Percentiles rank a stretch among this genome's conserved stretches.
phyloP scores from a whole-genome alignment of 2,113 vertebrate species.

The Hippocampus abdominalis region DNA sequence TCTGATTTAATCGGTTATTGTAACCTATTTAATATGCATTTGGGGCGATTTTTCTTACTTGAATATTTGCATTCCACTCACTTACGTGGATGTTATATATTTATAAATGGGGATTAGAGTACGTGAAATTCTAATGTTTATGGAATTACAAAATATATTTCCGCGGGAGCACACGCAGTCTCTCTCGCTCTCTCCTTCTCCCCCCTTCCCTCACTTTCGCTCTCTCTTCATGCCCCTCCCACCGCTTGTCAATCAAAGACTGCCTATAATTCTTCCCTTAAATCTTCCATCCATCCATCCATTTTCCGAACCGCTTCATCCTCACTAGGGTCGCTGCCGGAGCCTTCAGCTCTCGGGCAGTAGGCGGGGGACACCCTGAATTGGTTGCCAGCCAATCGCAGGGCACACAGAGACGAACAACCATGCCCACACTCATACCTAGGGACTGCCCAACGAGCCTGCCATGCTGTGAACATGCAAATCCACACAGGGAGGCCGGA shows the following conservation, averaged over 20 bases:
- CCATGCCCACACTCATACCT: too few relatives aligned
- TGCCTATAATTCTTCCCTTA: conserved; percentile 14
- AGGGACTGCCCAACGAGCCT: too few relatives aligned
- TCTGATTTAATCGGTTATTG: conserved; percentile 14
- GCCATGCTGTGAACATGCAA: too few relatives aligned
- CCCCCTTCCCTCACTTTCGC: too few relatives aligned
- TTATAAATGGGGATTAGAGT: not conserved
- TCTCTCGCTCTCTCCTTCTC: not conserved
- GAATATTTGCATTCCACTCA: not conserved
- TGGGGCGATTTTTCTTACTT: not conserved
- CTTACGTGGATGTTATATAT: not conserved
- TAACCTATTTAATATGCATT: not conserved
- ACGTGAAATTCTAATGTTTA: not conserved
- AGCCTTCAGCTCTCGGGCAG: too few relatives aligned
- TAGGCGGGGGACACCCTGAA: too few relatives aligned
- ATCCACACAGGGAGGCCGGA: too few relatives aligned
- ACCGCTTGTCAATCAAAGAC: conserved; percentile 31
- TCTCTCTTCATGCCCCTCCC: conserved; percentile 32
- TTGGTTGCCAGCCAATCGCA: too few relatives aligned
- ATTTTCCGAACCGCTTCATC: too few relatives aligned
- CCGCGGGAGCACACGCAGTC: not conserved
- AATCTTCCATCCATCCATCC: too few relatives aligned
- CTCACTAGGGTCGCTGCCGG: too few relatives aligned
- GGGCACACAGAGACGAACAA: too few relatives aligned
- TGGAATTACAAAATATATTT: not conserved